Percentiles rank a stretch among this genome's conserved stretches.
Conservation (phyloP, 2,113 vertebrate genomes). For the Crotalus tigris region DNA sequence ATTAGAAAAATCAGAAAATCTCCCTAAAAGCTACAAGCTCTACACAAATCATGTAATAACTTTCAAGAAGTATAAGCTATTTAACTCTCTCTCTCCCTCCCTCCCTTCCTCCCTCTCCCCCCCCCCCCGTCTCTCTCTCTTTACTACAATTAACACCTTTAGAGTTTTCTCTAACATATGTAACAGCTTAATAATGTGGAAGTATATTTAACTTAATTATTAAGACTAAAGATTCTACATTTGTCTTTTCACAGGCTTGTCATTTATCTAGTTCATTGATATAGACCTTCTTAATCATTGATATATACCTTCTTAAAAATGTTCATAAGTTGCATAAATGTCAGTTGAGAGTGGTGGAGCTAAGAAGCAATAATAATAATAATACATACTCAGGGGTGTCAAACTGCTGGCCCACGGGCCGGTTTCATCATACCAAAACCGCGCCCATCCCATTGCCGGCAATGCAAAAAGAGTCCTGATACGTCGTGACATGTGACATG, state of each 20-base stretch:
- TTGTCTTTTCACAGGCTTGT: slow-evolving; percentile 12
- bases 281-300: not conserved
- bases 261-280: not conserved
- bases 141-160: slow-evolving; percentile 14
- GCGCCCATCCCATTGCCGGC: no score
- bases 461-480: no score
- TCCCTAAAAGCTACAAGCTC: not conserved
- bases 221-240: slow-evolving; percentile 10
- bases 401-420: no score
- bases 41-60: not conserved
- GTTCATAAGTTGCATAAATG: not conserved
- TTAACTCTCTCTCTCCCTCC: no score
- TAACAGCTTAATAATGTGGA: slow-evolving; percentile 20
- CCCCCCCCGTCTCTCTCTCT: no score
- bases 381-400: not conserved
- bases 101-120: no score
- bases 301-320: not conserved
- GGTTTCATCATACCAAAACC: no score
- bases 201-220: slow-evolving; percentile 31
- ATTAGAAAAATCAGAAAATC: not conserved
- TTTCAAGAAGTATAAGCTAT: slow-evolving; percentile 8
- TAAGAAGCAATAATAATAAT: not conserved
- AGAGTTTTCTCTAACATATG: slow-evolving; percentile 33
- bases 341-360: not conserved
- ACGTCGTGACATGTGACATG: no score